A percentile compares a stretch with the other conserved stretches of the same genome.
These are phyloP conservation scores for Proctacanthus coquilletti DNA, from an alignment of 1,140 invertebrate species.

Conservation along the genomic window DNA sequence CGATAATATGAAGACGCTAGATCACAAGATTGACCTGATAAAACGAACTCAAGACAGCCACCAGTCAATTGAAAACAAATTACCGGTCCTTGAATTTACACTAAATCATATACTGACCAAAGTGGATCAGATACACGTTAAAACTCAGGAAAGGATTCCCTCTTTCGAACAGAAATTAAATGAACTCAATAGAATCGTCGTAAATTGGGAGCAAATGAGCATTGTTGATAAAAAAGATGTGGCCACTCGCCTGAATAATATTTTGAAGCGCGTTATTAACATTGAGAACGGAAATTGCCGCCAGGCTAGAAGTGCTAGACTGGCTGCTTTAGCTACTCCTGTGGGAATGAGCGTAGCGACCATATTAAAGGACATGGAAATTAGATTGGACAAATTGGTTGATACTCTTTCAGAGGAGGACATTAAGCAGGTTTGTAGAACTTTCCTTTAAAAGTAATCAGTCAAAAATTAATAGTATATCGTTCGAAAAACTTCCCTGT, in stretches of 20 bases:
- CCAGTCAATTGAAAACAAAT: slow-evolving; percentile 9
- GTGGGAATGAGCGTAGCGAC: background rate
- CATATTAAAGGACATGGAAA: background rate
- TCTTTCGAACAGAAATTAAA: slow-evolving; percentile 1
- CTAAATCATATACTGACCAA: slow-evolving; percentile 16
- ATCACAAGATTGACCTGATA: slow-evolving; percentile 14
- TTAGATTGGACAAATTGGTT: slow-evolving; percentile 1
- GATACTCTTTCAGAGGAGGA: slow-evolving; percentile 5
- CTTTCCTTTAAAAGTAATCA: background rate
- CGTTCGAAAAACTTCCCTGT: too few species aligned
- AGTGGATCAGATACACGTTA: slow-evolving; percentile 5
- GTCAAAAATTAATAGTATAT: too few species aligned
- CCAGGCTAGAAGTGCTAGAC: too few species aligned
- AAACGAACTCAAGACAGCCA: slow-evolving; percentile 11
- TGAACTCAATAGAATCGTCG: background rate
- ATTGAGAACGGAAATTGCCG: slow-evolving; percentile 6
- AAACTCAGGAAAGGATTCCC: background rate
- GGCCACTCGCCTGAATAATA: slow-evolving; percentile 4
- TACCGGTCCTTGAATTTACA: slow-evolving; percentile 13
- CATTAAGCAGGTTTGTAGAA: slow-evolving; percentile 6
- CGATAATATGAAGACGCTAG: slow-evolving; percentile 8
- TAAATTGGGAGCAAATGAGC: background rate
- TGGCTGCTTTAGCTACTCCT: too few species aligned
- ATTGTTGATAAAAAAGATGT: slow-evolving; percentile 5
- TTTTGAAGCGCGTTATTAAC: slow-evolving; percentile 7